These are phyloP conservation scores for Tuta absoluta DNA, from an alignment of 2,888 invertebrate genomes.

Conservation along the genomic window DNA sequence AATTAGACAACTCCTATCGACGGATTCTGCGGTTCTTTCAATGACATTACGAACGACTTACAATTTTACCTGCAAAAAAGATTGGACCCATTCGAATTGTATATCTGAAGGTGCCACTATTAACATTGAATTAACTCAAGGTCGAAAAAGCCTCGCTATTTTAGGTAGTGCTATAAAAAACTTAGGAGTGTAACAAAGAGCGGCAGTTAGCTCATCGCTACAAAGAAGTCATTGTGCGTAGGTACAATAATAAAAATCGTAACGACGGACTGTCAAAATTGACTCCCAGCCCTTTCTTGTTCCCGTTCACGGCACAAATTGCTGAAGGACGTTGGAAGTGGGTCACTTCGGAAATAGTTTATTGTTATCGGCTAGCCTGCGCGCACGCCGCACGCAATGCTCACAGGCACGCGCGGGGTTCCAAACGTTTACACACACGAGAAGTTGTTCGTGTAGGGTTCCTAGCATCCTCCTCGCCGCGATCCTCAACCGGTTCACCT, in stretches of 20 bases:
- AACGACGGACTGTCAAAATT: constrained; percentile 61
- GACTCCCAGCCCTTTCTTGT: constrained; percentile 77
- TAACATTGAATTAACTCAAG: constrained; percentile 51
- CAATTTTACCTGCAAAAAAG: constrained; percentile 36
- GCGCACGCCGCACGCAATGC: constrained; percentile 76
- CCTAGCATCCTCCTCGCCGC: constrained; percentile 63
- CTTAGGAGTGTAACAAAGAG: constrained; percentile 44
- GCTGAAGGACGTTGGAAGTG: constrained; percentile 79
- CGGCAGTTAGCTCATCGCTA: constrained; percentile 53
- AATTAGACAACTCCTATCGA: constrained; percentile 41
- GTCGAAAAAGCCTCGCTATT: constrained; percentile 48
- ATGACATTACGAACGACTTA: constrained; percentile 41
- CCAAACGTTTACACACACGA: constrained; percentile 71
- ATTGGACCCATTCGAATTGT: constrained; percentile 40
- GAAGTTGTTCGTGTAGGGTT: constrained; percentile 64
- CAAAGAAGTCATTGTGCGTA: constrained; percentile 54
- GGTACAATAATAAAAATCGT: constrained; percentile 62
- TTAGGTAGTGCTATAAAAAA: constrained; percentile 38
- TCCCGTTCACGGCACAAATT: constrained; percentile 79
- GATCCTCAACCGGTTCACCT: constrained; percentile 67
- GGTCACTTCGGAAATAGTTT: constrained; percentile 82
- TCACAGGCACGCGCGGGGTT: constrained; percentile 64
- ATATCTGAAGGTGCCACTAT: constrained; percentile 37
- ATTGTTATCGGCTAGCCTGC: constrained; percentile 80
- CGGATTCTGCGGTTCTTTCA: constrained; percentile 44